Evolutionary conservation across 2,888 invertebrate species (phyloP), one percentile per base, ranked within the genome.

Genomic region (Therioaphis trifolii): DNA sequence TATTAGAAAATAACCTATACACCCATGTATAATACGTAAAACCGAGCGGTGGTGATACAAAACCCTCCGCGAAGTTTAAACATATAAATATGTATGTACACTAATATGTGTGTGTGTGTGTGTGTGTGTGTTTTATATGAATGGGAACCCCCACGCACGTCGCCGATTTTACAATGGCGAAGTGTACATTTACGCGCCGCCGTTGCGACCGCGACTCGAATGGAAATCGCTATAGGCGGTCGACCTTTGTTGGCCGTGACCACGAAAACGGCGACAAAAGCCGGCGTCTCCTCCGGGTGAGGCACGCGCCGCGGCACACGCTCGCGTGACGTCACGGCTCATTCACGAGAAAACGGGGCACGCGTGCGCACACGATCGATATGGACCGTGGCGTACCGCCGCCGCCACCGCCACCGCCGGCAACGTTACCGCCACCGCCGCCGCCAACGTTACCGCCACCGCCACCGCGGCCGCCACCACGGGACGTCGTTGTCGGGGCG

Each of bases 161-260:
- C 21, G n/a, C 4, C 52, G 52, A n/a, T 52, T 52, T 52, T 52
- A 58, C 1, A 58, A 58, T 24, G 15, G 12, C 21, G 18, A 58
- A 58, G 21, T n/a, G n/a, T 58, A 24, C 7, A 58, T 24, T 35
- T 58, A 24, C 58, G 58, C 74, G 40, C 55, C 74, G 15, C 21
- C 72, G 14, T 7, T n/a, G 72, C 4, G 27, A 29, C 74, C 55
- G 35, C 27, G 72, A 63, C 63, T 18, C 43, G 24, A 12, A 21
- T 72, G 61, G 15, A 68, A 68, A 40, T 78, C 68, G 58, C 24
- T 58, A 35, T 35, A 58, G 58, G 14, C 71, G 35, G 18, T 76
- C 84, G 71, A 76, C 85, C 84, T 66, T 66, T 71, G 77, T 29
- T 40, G 66, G 40, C 78, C 82, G 27, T 79, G 79, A 55, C 79